Base-by-base conservation (phyloP, 2,888 invertebrate genomes). In the Anagyrus pseudococci region DNA sequence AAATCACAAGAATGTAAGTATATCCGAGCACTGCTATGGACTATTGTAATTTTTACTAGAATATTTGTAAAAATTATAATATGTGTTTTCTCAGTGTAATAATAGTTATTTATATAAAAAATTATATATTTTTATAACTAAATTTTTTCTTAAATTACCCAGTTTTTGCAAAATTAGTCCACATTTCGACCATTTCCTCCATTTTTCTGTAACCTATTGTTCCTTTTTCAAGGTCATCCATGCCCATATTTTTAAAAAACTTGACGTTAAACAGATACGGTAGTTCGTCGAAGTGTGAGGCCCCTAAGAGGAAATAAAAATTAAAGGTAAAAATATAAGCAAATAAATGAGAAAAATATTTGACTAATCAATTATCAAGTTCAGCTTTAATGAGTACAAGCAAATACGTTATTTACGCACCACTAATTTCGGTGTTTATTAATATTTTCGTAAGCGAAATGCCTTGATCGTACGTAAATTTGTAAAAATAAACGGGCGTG, bases 151-250 rank as follows among this genome's bases (percentile, higher is more conserved):
- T 4, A 47, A 25, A 62, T 15, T 69, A 77, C 80, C 79, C 79
- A 4, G 74, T 77, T 67, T 73, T 80, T 0, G 79, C 80, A 37
- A 80, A 80, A 62, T 78, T 67, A 0, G 76, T 78, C 80, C 79
- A 80, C 73, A 80, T 72, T 67, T 75, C 70, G 0, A 73, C 74
- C 37, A 80, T 62, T 19, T 66, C 65, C 47, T 78, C 68, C 53
- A 72, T 71, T 3, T 78, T 41, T 52, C 55, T 68, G 29, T 71
- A 66, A 2, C 68, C 70, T 1, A 52, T 64, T 0, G 68, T 60
- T 13, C 66, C 70, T 8, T 62, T 49, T 13, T 47, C 13, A 0
- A 62, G 49, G 3, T 67, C 44, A 52, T 68, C 55, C 0, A 72
- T 1, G 7, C 65, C 67, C 1, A 72, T 25, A 0, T 8, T 8